Base-by-base conservation (phyloP, 2,888 invertebrate species). In the Apotomis betuletana region DNA sequence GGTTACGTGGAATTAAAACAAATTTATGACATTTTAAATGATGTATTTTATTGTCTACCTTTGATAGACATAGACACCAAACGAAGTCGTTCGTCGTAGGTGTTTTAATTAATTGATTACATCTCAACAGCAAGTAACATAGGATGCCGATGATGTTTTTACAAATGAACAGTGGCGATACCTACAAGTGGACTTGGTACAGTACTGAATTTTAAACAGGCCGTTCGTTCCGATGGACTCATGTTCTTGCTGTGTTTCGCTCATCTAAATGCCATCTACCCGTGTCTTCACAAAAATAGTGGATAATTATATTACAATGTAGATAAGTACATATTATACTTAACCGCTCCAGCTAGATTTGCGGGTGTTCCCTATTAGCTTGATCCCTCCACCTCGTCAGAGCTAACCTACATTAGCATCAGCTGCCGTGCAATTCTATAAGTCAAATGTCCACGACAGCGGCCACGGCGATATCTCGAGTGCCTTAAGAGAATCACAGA, bases 321-420 rank as follows among this genome's bases (percentile, higher is more conserved):
- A 49, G 63, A 38, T 62, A 57, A 57, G 58, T 70, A 69, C 41
- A 51, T 41, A 59, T 27, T 27, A 27, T 27, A 27, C 27, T 27
- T 36, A 52, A 46, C 49, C 38, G 64, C 59, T 54, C 64, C 64
- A 65, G 70, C 70, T 65, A 70, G 70, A 59, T 65, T 54, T 63
- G 54, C 65, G 58, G 67, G 63, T 72, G 67, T 62, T 67, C 67
- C 67, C 61, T 62, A 44, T 69, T 49, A 59, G 63, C 68, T 72
- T 72, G 72, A 63, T 72, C 68, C 67, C 72, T 59, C 59, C 58
- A 62, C 61, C 44, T 27, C 44, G 51, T 62, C 58, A 44, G 67
- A 63, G 15, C 62, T 61, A 67, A 67, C 61, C 49, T 36, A 27
- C n/a, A n/a, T 46, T 46, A 57, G 55, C 55, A 46, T 57, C 9